Evolutionary conservation across 2,797 vertebrate genomes (phyloP).

Genomic region (Tokudaia tokunoshimensis): DNA sequence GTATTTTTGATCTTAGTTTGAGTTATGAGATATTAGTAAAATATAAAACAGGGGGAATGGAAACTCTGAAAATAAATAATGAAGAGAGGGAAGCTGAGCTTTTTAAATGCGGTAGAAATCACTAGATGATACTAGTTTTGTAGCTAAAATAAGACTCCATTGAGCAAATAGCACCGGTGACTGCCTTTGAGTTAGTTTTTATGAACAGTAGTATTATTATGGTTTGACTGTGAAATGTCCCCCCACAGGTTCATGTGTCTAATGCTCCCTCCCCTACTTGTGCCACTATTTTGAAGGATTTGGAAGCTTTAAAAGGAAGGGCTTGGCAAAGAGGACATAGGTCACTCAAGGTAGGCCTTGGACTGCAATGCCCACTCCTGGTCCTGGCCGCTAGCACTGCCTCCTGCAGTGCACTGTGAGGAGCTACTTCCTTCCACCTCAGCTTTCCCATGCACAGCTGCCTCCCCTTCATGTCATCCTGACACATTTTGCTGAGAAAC

Average conservation of each 20-base stretch:
- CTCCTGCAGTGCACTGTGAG: neutral
- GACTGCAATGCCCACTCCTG: neutral
- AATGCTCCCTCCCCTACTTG: neutral
- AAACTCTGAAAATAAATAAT: neutral
- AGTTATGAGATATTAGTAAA: neutral
- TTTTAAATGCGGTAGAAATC: neutral
- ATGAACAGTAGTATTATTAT: neutral
- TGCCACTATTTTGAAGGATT: neutral
- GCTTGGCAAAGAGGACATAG: neutral
- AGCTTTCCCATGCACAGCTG: neutral
- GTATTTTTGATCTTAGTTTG: neutral
- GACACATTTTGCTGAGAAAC: neutral
- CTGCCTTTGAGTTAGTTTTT: neutral
- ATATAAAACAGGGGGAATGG: neutral
- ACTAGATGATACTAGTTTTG: neutral
- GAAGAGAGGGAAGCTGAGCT: neutral
- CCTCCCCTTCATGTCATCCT: neutral
- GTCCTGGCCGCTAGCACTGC: rapidly evolving
- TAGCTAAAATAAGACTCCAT: neutral
- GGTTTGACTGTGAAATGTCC: neutral
- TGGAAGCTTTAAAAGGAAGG: neutral
- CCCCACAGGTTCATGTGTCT: neutral
- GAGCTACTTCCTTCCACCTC: neutral
- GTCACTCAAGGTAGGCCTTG: neutral
- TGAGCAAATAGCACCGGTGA: neutral